These are phyloP conservation scores for Chromobotia macracanthus DNA, from an alignment of 2,797 vertebrate species.

Conservation along the genomic window DNA sequence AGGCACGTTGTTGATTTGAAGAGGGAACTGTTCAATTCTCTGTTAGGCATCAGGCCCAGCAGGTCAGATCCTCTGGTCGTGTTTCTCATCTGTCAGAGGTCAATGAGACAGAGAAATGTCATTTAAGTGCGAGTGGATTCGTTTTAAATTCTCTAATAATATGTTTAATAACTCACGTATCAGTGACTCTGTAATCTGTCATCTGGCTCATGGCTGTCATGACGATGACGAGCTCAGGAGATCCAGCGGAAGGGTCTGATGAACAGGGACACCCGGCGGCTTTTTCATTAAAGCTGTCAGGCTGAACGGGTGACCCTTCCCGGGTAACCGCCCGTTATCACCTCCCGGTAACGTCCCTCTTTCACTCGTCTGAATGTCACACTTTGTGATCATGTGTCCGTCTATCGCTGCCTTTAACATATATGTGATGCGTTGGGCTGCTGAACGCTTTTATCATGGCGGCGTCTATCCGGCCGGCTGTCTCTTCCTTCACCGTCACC, in stretches of 20 bases:
- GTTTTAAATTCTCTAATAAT: background rate
- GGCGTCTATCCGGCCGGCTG: conserved; percentile 70
- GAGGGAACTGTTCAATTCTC: too few relatives aligned
- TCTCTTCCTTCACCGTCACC: conserved; percentile 77
- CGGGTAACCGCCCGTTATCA: conserved; percentile 45
- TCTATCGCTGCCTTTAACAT: too few relatives aligned
- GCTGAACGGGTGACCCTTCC: conserved; percentile 22
- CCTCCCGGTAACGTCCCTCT: background rate
- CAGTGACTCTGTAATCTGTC: conserved; percentile 17
- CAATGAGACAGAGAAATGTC: too few relatives aligned
- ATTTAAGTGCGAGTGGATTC: conserved; percentile 11
- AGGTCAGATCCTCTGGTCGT: background rate
- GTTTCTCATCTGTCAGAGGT: too few relatives aligned
- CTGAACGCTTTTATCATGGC: conserved; percentile 79
- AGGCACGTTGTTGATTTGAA: background rate
- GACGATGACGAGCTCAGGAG: conserved; percentile 33
- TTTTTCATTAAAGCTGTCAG: conserved; percentile 39
- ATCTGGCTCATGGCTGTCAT: conserved; percentile 26
- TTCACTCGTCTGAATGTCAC: background rate
- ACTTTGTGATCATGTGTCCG: background rate
- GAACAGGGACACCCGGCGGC: conserved; percentile 40
- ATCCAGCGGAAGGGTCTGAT: conserved; percentile 30
- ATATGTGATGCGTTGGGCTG: too few relatives aligned
- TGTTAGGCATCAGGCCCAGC: background rate
- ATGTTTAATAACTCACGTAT: background rate